Evolutionary conservation across 2,888 invertebrate genomes (phyloP).

Genomic region (Pimpla rufipes): DNA sequence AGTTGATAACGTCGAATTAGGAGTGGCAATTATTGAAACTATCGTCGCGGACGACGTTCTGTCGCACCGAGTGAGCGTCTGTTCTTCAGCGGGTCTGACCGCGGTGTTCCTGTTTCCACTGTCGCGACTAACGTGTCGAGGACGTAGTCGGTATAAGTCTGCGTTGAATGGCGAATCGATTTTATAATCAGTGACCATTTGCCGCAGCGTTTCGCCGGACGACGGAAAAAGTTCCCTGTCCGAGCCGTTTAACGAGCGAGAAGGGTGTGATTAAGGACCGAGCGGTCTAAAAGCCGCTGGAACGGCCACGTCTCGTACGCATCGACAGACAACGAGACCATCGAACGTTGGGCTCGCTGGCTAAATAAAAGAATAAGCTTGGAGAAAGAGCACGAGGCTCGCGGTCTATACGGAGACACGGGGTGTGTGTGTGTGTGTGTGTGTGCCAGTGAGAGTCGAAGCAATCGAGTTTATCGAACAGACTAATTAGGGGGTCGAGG

Average conservation of each 20-base stretch:
- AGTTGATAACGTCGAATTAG: neutral
- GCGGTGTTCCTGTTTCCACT: neutral
- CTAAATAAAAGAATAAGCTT: conserved; percentile 30
- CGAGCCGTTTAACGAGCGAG: conserved; percentile 25
- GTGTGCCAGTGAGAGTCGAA: conserved; percentile 41
- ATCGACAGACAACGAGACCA: conserved; percentile 1
- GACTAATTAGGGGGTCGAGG: conserved; percentile 79
- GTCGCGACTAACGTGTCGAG: neutral
- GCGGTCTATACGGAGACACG: neutral
- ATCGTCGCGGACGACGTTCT: neutral
- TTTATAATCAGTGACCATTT: conserved; percentile 24
- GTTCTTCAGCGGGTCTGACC: neutral
- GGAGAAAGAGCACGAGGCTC: neutral
- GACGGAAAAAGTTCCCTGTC: conserved; percentile 28
- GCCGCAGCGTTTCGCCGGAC: neutral
- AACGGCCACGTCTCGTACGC: conserved; percentile 5
- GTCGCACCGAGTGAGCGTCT: neutral
- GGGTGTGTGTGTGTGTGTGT: no score
- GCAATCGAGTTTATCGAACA: conserved; percentile 80
- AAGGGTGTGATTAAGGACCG: conserved; percentile 32
- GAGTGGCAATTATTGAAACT: neutral
- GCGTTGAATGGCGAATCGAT: conserved; percentile 23
- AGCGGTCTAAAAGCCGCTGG: conserved; percentile 11
- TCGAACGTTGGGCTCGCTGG: conserved; percentile 19
- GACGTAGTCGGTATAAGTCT: neutral